Conservation (phyloP, 2,888 invertebrate genomes). For the Limnephilus lunatus region DNA sequence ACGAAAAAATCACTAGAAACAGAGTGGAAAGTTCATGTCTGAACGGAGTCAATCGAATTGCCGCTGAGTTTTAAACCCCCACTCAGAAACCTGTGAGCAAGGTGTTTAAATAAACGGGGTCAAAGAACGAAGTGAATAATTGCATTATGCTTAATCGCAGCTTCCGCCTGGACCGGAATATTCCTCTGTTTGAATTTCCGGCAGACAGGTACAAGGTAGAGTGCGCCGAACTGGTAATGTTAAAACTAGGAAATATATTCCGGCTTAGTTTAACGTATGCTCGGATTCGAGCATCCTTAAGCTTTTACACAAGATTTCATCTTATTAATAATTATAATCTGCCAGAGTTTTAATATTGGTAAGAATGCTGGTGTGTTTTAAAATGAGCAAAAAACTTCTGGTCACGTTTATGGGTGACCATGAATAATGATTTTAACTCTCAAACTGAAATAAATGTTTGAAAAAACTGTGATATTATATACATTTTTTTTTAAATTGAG, state of each 20-base stretch:
- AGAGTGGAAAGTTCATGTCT: neutral
- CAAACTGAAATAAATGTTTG: too few species aligned
- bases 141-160: slow-evolving; percentile 61
- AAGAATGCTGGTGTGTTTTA: neutral
- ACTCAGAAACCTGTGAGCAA: slow-evolving; percentile 44
- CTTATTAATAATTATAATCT: neutral
- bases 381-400: neutral
- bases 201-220: neutral
- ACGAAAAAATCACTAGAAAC: neutral
- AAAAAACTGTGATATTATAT: too few species aligned
- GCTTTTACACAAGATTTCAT: neutral
- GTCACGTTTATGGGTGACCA: neutral
- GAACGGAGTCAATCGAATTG: neutral
- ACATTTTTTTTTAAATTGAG: too few species aligned
- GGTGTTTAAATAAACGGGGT: slow-evolving; percentile 61
- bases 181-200: slow-evolving; percentile 22
- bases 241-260: neutral
- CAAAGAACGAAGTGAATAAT: slow-evolving; percentile 60
- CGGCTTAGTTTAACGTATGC: neutral
- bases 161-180: slow-evolving; percentile 47
- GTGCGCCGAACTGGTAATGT: neutral
- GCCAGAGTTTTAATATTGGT: neutral
- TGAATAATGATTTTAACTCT: neutral
- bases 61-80: slow-evolving; percentile 56
- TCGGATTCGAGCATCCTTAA: neutral